phyloP scores from a whole-genome alignment of 2,797 vertebrate genomes.

The Xyrichtys novacula region DNA sequence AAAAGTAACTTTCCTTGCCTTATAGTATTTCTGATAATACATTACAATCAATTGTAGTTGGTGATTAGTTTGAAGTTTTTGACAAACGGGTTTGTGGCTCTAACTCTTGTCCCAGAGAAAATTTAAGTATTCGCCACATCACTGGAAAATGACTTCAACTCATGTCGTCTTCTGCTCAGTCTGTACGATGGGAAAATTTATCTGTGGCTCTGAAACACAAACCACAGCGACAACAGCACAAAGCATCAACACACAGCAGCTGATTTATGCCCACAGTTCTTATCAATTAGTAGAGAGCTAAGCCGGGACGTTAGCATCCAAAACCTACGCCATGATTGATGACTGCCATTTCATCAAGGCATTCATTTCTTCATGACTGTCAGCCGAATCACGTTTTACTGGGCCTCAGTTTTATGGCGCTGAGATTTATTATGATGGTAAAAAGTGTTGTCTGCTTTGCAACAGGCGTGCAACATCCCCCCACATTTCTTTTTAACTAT shows the following conservation, averaged over 20 bases:
- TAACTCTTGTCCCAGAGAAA: slow-evolving; percentile 21
- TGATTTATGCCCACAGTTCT: slow-evolving; percentile 75
- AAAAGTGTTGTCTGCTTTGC: slow-evolving; percentile 65
- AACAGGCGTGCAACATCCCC: slow-evolving; percentile 45
- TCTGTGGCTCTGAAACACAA: slow-evolving; percentile 40
- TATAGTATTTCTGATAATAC: no score
- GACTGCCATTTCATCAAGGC: slow-evolving; percentile 73
- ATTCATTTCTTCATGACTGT: slow-evolving; percentile 78
- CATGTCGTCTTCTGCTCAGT: slow-evolving; percentile 7
- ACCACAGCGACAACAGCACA: slow-evolving; percentile 46
- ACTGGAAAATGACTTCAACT: slow-evolving; percentile 13
- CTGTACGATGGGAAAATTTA: slow-evolving; percentile 19
- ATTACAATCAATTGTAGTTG: no score
- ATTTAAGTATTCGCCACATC: slow-evolving; percentile 15
- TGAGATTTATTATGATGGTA: slow-evolving; percentile 79
- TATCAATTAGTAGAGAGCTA: slow-evolving; percentile 73
- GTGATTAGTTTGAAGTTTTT: no score
- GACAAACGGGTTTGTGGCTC: background rate
- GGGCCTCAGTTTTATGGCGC: slow-evolving; percentile 62
- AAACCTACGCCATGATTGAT: slow-evolving; percentile 76
- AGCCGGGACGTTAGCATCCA: slow-evolving; percentile 56
- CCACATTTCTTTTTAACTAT: slow-evolving; percentile 49
- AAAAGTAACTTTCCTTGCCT: no score
- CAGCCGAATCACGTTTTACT: slow-evolving; percentile 74
- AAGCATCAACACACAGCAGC: slow-evolving; percentile 46